Base-by-base conservation (phyloP, 1,140 invertebrate genomes). In the Drosophila dunni region DNA sequence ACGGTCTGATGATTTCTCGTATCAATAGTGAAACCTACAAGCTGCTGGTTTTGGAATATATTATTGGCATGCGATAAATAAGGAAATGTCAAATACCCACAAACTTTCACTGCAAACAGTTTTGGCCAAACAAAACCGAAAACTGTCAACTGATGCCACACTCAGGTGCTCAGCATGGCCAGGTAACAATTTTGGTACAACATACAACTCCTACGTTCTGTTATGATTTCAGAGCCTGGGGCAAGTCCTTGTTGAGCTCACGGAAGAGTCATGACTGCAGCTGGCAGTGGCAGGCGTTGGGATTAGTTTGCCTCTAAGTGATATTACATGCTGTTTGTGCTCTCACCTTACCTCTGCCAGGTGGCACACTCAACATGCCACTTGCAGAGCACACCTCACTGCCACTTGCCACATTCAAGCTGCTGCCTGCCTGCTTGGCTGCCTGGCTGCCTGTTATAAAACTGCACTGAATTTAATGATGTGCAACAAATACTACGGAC, bases 291-390 rank as follows among this genome's bases (percentile, higher is more conserved):
- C 62, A 51, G 62, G 48, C 73, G 60, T 62, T 51, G 72, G 79
- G 78, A 81, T 81, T 81, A 81, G 78, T 73, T 76, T 72, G 67
- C 62, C 72, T 80, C 69, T 68, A 80, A 81, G 78, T 79, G 78
- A 81, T 81, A 72, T 81, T 81, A 81, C 78, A 75, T 81, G 78
- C 78, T 72, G 45, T 51, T 76, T 81, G 78, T 76, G 73, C 51
- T 54, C 51, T 54, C 33, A 13, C 13, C 15, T 60, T 56, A 53
- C 45, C 38, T 44, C n/a, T 29, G 42, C 50, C 62, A 53, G 72
- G 44, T 62, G 45, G 45, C 45, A 20, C 15, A 20, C 7, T 17
- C 45, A 20, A 9, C 13, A 6, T 20, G 15, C 44, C 44, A 46
- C 13, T 17, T 42, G 4, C 40, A 42, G 11, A 3, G 1, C 0